Conservation (phyloP, 2,888 invertebrate species). For the Macaria notata region DNA sequence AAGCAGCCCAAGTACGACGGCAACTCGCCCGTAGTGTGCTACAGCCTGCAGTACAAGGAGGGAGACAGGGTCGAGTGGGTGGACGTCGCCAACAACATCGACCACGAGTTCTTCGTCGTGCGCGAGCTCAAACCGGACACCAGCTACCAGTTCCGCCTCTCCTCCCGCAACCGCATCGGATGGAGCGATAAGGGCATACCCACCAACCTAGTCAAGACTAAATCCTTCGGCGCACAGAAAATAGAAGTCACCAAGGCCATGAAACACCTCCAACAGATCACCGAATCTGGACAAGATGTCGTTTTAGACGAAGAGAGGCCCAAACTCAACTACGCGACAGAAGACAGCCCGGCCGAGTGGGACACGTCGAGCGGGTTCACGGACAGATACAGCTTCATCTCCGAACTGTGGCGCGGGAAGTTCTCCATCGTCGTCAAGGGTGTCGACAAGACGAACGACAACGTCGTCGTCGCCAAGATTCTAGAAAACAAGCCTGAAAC, state of each 20-base stretch:
- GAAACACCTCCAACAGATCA: conserved; percentile 92
- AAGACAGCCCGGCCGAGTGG: conserved; percentile 89
- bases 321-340: conserved; percentile 87
- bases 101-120: conserved; percentile 95
- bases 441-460: conserved; percentile 88
- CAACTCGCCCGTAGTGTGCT: conserved; percentile 93
- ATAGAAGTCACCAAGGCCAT: conserved; percentile 91
- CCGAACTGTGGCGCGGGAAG: conserved; percentile 92
- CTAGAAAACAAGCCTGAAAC: conserved; percentile 86
- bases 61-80: conserved; percentile 92
- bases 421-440: conserved; percentile 92
- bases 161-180: conserved; percentile 95
- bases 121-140: conserved; percentile 89
- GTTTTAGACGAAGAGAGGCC: conserved; percentile 84
- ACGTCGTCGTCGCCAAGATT: conserved; percentile 92
- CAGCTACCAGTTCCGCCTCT: conserved; percentile 94
- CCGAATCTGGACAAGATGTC: conserved; percentile 89
- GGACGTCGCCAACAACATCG: conserved; percentile 92
- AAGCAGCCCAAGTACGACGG: conserved; percentile 96
- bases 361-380: conserved; percentile 84
- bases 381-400: conserved; percentile 92
- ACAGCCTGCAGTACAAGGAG: conserved; percentile 92
- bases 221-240: conserved; percentile 85
- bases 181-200: conserved; percentile 96
- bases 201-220: conserved; percentile 88